A percentile compares a stretch with the other conserved stretches of the same genome.
phyloP scores from a whole-genome alignment of 2,888 invertebrate genomes.

The Exephanes ischioxanthus region DNA sequence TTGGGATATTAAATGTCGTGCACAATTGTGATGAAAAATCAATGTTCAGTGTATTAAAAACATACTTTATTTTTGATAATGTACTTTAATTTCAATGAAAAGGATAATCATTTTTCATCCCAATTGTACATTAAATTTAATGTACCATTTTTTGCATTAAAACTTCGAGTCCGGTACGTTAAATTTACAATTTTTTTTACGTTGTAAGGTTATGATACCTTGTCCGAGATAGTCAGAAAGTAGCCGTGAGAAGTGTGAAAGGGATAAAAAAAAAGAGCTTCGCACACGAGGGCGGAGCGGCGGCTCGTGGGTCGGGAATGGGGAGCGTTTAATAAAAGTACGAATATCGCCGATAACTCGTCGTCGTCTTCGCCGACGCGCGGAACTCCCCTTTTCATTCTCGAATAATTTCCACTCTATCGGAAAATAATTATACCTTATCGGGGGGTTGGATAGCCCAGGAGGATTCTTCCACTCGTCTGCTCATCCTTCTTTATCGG shows the following conservation, averaged over 20 bases:
- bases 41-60: too few relatives aligned
- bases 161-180: too few relatives aligned
- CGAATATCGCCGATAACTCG: slow-evolving; percentile 84
- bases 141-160: too few relatives aligned
- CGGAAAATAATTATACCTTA: slow-evolving; percentile 85
- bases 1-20: too few relatives aligned
- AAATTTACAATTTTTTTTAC: too few relatives aligned
- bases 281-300: slow-evolving; percentile 41
- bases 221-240: slow-evolving; percentile 28
- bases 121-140: too few relatives aligned
- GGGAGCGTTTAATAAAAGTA: slow-evolving; percentile 84
- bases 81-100: too few relatives aligned
- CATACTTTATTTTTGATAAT: too few relatives aligned
- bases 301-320: slow-evolving; percentile 33
- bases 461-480: slow-evolving; percentile 51
- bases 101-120: too few relatives aligned
- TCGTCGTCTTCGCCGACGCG: slow-evolving; percentile 47
- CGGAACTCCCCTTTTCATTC: slow-evolving; percentile 75
- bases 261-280: slow-evolving; percentile 59
- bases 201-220: slow-evolving; percentile 20
- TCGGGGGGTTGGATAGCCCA: slow-evolving; percentile 76
- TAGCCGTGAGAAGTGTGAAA: slow-evolving; percentile 57
- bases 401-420: slow-evolving; percentile 85
- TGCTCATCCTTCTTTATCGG: slow-evolving; percentile 55
- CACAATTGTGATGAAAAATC: too few relatives aligned